phyloP scores from a whole-genome alignment of 2,113 vertebrate species.

The Malurus cyaneus region DNA sequence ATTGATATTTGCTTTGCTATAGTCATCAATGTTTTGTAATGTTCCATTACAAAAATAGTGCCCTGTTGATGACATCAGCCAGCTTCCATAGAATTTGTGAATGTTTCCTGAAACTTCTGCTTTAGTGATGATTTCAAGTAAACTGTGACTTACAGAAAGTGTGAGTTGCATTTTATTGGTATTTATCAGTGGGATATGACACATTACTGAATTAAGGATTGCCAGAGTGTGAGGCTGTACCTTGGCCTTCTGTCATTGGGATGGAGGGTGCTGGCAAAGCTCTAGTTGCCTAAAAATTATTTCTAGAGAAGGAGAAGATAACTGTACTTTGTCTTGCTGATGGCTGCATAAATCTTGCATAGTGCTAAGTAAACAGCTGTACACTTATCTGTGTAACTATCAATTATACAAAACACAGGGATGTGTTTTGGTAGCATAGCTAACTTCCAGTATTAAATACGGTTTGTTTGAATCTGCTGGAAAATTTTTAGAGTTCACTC shows the following conservation, averaged over 20 bases:
- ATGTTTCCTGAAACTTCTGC: neutral
- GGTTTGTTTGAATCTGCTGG: neutral
- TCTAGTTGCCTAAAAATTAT: neutral
- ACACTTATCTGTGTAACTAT: neutral
- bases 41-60: neutral
- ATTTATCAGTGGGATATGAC: neutral
- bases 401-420: neutral
- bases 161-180: neutral
- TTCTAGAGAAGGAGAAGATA: neutral
- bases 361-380: neutral
- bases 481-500: neutral
- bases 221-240: neutral
- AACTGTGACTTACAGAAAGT: neutral
- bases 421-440: neutral
- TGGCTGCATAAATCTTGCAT: neutral
- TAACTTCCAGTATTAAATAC: neutral
- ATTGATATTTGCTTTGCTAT: neutral
- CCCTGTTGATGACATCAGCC: neutral
- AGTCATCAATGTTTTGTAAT: neutral
- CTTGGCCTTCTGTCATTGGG: neutral
- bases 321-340: neutral
- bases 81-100: neutral
- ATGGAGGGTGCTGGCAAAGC: neutral
- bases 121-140: neutral
- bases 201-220: neutral